Evolutionary conservation across 1,140 invertebrate genomes (phyloP), one percentile per base, ranked within the genome.

Genomic region (Archegozetes longisetosus): DNA sequence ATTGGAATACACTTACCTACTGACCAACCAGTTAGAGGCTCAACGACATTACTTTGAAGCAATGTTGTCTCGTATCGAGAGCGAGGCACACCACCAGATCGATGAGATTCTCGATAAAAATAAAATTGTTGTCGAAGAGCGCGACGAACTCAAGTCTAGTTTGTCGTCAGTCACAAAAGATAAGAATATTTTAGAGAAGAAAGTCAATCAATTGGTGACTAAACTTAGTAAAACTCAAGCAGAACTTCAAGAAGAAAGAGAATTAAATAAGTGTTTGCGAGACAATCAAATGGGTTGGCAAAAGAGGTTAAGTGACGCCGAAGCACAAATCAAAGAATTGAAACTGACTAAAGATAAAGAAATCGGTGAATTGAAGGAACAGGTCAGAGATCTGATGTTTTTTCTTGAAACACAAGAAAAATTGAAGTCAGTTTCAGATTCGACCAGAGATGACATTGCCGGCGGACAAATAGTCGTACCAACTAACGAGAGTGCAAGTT

Each of bases 11-110:
- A 94, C 92, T 0, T 95, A 96, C 76, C 77, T 97, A 52, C 74
- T 99, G n/a, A 96, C 92, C 9, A 90, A 86, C 52, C 95, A 99
- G 72, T 76, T 99, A 20, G 93, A 98, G 71, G 84, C 86, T 17
- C 95, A 99, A 71, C 75, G 94, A 13, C 78, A 82, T 50, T 94
- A 88, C 73, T 98, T 90, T 73, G 92, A 97, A 72, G 85, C 91
- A 55, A 82, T 80, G 65, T 75, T 95, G 27, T 73, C 74, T 53
- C 72, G 79, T 66, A 75, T 81, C 55, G 82, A 84, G 58, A 66
- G 70, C 53, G 69, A 74, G 53, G 66, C 62, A 12, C 47, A 61
- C 23, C 61, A 55, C 47, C 61, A 67, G 59, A 66, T 66, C 1
- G 58, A 68, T 53, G 67, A 67, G 53, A 49, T 68, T 20, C 64